Evolutionary conservation across 1,140 invertebrate species (phyloP).

Genomic region (Trichonephila clavipes): DNA sequence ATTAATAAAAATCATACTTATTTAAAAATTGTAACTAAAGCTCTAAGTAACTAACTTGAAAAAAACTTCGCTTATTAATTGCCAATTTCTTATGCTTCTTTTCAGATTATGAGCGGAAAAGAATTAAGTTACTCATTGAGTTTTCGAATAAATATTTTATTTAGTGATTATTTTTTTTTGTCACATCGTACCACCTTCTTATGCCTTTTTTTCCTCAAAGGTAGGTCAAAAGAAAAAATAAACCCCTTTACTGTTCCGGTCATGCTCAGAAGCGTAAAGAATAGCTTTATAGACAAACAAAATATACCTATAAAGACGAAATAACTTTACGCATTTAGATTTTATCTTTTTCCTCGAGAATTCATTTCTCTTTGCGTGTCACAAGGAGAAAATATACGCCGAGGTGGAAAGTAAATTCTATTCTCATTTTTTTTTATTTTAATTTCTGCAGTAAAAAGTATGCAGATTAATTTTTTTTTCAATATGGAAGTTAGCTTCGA

Average conservation of each 20-base stretch:
- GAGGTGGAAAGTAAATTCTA: background rate
- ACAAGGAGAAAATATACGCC: conserved; percentile 2
- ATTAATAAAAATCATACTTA: background rate
- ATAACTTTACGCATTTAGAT: conserved; percentile 12
- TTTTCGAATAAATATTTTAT: background rate
- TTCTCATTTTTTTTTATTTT: background rate
- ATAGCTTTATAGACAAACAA: background rate
- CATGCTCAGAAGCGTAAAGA: conserved; percentile 31
- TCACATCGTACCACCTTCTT: background rate
- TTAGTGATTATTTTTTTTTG: no score
- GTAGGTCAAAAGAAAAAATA: conserved; percentile 33
- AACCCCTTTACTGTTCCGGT: conserved; percentile 1
- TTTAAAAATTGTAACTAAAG: background rate
- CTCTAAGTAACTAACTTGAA: background rate
- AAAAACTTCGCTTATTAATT: no score
- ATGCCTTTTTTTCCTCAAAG: background rate
- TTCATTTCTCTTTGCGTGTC: background rate
- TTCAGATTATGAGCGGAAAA: background rate
- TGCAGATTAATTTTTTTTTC: no score
- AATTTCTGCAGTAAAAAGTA: no score
- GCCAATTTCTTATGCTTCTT: no score
- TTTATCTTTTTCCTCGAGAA: conserved; percentile 25
- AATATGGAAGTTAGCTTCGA: no score
- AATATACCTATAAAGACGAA: conserved; percentile 19
- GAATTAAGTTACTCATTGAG: background rate